Evolutionary conservation across 2,888 invertebrate genomes (phyloP), one percentile per base, ranked within the genome.

Genomic region (Syritta pipiens): DNA sequence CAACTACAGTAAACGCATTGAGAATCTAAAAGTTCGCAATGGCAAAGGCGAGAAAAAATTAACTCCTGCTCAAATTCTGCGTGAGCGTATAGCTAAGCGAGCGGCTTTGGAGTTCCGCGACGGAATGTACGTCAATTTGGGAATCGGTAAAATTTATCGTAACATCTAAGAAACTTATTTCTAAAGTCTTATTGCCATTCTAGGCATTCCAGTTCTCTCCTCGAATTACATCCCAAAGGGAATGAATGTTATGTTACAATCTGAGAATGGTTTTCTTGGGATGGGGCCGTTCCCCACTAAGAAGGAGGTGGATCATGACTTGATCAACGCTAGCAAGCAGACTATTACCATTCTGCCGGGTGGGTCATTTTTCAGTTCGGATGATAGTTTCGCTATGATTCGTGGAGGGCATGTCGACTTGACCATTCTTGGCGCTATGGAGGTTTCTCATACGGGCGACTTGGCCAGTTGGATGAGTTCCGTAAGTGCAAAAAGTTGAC

Each of bases 401-500:
- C 92, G 99, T 86, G 99, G 99, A 3, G 98, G 99, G 0, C 99
- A 99, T 88, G 93, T 99, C 68, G 94, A 98, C 87, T 89, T 99
- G 82, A 99, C 99, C 0, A 95, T 99, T 83, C 91, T 99, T 37
- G 99, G 99, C 20, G 99, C 96, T 4, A 97, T 99, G 97, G 96
- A 99, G 90, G 99, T 99, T 0, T 98, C 99, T 0, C 93, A 94
- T 84, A 94, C 92, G 84, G 99, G 99, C 5, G 99, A 99, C 90
- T 90, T 99, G 82, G 99, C 99, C 6, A 99, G 99, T 87, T 99
- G 99, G 98, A 98, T 99, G 98, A 98, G 99, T 85, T 99, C 99
- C 28, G 97, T 97, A 90, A 91, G 92, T 90, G 6, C n/a, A n/a
- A n/a, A n/a, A n/a, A n/a, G n/a, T n/a, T n/a, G n/a, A n/a, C n/a